Evolutionary conservation across 2,113 vertebrate genomes (phyloP).

Genomic region (Brachypteracias leptosomus): DNA sequence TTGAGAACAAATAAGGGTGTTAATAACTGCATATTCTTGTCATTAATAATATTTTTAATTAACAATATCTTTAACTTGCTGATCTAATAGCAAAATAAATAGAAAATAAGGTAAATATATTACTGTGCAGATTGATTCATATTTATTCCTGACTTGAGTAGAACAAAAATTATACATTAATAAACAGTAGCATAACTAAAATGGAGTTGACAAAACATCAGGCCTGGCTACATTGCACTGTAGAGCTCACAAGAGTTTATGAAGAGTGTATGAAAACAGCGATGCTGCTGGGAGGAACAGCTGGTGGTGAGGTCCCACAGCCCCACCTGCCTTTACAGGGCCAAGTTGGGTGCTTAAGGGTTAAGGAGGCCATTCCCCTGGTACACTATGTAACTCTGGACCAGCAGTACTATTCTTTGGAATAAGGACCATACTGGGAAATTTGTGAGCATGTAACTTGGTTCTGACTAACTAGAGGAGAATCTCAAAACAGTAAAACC

Average conservation of each 20-base stretch:
- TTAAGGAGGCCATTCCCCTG: not conserved
- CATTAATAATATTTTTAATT: not conserved
- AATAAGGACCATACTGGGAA: not conserved
- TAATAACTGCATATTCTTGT: not conserved
- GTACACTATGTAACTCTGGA: not conserved
- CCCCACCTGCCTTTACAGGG: fast-evolving
- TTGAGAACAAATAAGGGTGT: not conserved
- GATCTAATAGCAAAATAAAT: not conserved
- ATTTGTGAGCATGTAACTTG: not conserved
- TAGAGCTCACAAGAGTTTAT: not conserved
- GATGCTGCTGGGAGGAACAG: not conserved
- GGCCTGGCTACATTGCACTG: not conserved
- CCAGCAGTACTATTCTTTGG: not conserved
- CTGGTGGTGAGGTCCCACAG: fast-evolving
- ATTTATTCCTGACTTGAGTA: not conserved
- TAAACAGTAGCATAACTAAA: not conserved
- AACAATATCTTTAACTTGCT: not conserved
- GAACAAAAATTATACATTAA: not conserved
- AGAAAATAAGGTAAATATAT: not conserved
- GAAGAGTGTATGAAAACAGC: not conserved
- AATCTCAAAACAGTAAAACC: not conserved
- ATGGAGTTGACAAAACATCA: not conserved
- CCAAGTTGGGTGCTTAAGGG: no score
- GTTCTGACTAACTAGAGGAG: not conserved
- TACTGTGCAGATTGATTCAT: not conserved